These are phyloP conservation scores for Otolemur garnettii DNA, from an alignment of 2,113 vertebrate genomes.

Conservation along the genomic window DNA sequence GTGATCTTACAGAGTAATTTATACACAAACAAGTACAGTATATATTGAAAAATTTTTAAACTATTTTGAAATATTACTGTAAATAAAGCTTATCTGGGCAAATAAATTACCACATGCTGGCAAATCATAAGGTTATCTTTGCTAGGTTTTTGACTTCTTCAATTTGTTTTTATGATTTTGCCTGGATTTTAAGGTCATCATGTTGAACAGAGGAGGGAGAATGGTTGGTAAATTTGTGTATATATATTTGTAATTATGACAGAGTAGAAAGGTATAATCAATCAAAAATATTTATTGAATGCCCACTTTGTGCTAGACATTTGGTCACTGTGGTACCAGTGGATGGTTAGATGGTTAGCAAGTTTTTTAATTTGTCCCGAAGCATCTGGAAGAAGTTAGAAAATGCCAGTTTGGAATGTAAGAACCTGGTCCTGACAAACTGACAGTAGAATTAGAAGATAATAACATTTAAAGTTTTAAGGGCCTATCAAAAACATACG, in stretches of 20 bases:
- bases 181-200: background rate
- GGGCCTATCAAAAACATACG: background rate
- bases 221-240: background rate
- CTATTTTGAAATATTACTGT: background rate
- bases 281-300: background rate
- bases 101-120: background rate
- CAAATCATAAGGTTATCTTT: background rate
- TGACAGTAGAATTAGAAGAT: background rate
- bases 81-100: constrained; percentile 18
- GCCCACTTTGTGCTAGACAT: background rate
- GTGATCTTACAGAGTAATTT: background rate
- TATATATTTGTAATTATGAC: background rate
- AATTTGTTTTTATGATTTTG: background rate
- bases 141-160: background rate
- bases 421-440: background rate
- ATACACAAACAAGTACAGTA: background rate
- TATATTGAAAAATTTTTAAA: background rate
- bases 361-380: background rate
- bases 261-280: background rate
- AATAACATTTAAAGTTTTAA: background rate
- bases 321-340: background rate
- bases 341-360: background rate
- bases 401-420: background rate
- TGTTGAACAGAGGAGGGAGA: background rate
- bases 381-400: background rate